Evolutionary conservation across 2,113 vertebrate genomes (phyloP), one percentile per base, ranked within the genome.

Genomic region (Mobula birostris): DNA sequence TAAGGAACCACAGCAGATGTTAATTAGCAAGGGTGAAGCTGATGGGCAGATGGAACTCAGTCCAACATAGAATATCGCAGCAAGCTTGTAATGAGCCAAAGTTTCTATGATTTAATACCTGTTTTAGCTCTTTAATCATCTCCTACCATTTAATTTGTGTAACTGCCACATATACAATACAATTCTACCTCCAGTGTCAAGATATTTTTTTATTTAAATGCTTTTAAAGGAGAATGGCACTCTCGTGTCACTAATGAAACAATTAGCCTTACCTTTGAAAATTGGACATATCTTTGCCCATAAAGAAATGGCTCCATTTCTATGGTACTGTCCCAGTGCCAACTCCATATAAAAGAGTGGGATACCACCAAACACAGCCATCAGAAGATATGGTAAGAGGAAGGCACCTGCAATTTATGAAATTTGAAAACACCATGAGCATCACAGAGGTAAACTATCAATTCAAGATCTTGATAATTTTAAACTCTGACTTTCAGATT

Each of bases 301-400:
- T 93, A 99, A 97, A n/a, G 99, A 99, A 96, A 99, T 99, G 94
- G 98, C 99, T 82, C 99, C 99, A 0, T 97, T 99, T 95, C 98
- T 97, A 96, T 99, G 98, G 95, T 98, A 99, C 96, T 99, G 99
- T 24, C 99, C 99, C 78, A 99, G 96, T 0, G 98, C 99, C 63
- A 99, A 97, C 96, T 99, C 99, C 99, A 99, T 99, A 95, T 99
- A 99, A 96, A 99, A 99, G 74, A 99, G 98, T 0, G 99, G 99
- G 94, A 99, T 98, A 0, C 99, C 99, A 76, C 99, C 99, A 0
- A 99, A 99, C 94, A 99, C 96, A 6, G 99, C 99, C 99, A 99
- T 99, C 96, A 99, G 96, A 94, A 97, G 96, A 95, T 99, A 99
- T 94, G 99, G 99, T 78, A 99, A 97, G 94, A 99, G 97, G 95